These are phyloP conservation scores for Drosophila pandora DNA, from an alignment of 1,140 invertebrate genomes.

Conservation along the genomic window DNA sequence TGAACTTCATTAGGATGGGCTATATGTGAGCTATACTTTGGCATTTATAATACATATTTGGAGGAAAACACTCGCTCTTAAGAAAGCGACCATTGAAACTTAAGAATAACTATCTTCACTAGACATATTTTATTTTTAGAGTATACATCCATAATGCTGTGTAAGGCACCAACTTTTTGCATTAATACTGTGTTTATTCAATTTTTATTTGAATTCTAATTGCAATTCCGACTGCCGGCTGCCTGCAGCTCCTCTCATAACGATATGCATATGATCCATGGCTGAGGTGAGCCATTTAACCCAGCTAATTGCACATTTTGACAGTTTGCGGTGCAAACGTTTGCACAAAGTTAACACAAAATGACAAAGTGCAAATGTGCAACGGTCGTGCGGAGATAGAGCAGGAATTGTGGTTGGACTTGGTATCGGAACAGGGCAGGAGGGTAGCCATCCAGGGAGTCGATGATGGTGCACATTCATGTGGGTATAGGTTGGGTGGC, in stretches of 20 bases:
- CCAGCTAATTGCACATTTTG: constrained; percentile 67
- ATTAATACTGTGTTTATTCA: constrained; percentile 5
- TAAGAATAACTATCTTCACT: no score
- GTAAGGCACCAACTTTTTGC: no score
- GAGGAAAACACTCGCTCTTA: not conserved
- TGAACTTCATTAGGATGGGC: not conserved
- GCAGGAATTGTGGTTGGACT: constrained; percentile 33
- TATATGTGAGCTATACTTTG: no score
- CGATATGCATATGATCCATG: constrained; percentile 35
- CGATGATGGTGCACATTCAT: not conserved
- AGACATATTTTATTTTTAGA: no score
- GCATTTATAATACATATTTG: no score
- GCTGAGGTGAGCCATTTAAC: constrained; percentile 39
- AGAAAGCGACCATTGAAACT: not conserved
- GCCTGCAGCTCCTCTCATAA: not conserved
- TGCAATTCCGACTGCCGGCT: not conserved
- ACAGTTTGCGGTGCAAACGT: constrained; percentile 65
- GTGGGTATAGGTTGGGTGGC: not conserved
- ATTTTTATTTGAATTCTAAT: constrained; percentile 11
- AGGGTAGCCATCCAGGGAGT: not conserved
- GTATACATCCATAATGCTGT: no score
- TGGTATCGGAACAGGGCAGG: constrained; percentile 4
- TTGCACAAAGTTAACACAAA: constrained; percentile 58
- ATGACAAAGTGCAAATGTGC: constrained; percentile 48
- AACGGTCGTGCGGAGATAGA: constrained; percentile 36